A percentile compares a stretch with the other conserved stretches of the same genome.
These are phyloP conservation scores for Mus pahari DNA, from an alignment of 2,113 vertebrate genomes.

Conservation along the genomic window DNA sequence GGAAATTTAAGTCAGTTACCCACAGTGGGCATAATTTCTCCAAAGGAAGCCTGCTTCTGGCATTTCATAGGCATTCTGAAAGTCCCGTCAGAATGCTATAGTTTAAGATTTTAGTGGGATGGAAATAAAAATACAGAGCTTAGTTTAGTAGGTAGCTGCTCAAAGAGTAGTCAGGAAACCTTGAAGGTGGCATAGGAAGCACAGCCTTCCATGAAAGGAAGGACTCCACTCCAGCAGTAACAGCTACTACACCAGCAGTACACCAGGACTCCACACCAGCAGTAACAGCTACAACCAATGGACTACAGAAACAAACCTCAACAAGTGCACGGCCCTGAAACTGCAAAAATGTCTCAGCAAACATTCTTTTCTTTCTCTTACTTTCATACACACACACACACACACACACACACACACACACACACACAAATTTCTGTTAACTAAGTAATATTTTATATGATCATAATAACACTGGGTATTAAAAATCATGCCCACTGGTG, in stretches of 20 bases:
- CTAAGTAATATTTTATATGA: not conserved
- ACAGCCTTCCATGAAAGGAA: not conserved
- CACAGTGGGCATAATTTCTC: not conserved
- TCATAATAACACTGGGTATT: constrained; percentile 17
- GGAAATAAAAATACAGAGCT: not conserved
- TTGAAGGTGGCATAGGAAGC: not conserved
- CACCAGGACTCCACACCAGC: no score
- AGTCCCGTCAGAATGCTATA: not conserved
- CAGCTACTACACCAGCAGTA: not conserved
- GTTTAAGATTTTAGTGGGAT: not conserved
- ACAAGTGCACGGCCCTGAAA: not conserved
- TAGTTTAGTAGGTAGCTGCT: constrained; percentile 13
- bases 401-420: not conserved
- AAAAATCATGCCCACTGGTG: not conserved
- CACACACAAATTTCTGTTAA: not conserved
- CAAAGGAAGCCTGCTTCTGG: not conserved
- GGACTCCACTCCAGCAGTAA: not conserved
- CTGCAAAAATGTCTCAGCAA: not conserved
- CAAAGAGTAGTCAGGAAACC: not conserved
- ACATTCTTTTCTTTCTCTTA: not conserved
- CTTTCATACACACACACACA: not conserved
- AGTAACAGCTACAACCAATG: not conserved
- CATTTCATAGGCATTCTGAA: not conserved
- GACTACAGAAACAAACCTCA: not conserved
- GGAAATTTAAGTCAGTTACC: not conserved